Base-by-base conservation (phyloP, 2,797 vertebrate genomes). In the Streptopelia turtur region DNA sequence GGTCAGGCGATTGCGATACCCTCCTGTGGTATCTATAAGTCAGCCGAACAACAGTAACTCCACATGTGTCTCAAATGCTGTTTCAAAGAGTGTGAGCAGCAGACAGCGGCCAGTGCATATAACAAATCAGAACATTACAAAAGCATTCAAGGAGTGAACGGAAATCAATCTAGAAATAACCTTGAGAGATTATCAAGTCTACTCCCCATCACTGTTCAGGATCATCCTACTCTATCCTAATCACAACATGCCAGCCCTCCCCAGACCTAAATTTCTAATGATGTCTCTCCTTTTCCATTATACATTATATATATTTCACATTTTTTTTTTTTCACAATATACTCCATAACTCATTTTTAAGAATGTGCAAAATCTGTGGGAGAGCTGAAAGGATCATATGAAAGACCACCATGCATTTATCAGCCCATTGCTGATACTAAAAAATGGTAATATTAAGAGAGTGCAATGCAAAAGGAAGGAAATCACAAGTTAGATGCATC, bases 111-210 rank as follows among this genome's bases (percentile, higher is more conserved):
- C 65, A 70, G 23, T n/a, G 55, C 22, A 49, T 5, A 8, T 5
- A 79, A 69, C 27, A 90, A 81, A 55, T 65, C 30, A 84, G n/a
- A 80, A 87, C 25, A 76, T 13, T 59, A 65, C 0, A 6, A 87
- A 90, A 87, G 39, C 28, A 59, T 72, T 82, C 63, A 70, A 61
- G 52, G 25, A 87, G 10, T 30, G 52, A 90, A 78, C 0, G 3
- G 55, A 96, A 94, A 90, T 72, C 30, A 75, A 49, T 60, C 52
- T 76, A 66, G 70, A 92, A 89, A 74, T 56, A 94, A 63, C n/a
- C 47, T 5, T 33, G 33, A 84, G 59, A 87, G 39, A 88, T 79
- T 86, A 86, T 24, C 55, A 61, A 88, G 13, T 61, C 69, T 9
- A 17, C 53, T 74, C 16, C 47, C 52, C 11, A 55, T 5, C 45